phyloP scores from a whole-genome alignment of 2,113 vertebrate genomes.

The Talpa occidentalis region DNA sequence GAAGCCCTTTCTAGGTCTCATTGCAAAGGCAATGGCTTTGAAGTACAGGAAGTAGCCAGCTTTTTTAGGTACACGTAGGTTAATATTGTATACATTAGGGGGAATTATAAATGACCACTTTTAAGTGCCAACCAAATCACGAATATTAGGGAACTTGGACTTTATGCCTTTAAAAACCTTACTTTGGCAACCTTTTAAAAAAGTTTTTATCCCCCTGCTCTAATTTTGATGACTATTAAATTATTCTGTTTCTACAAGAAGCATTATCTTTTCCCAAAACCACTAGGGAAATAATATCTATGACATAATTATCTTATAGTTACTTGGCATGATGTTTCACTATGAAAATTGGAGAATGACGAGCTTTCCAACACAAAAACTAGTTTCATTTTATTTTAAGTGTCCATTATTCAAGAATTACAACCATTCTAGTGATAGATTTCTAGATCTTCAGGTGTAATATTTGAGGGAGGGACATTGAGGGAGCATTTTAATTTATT shows the following conservation, averaged over 20 bases:
- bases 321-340: slow-evolving; percentile 27
- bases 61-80: slow-evolving; percentile 87
- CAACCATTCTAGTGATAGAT: slow-evolving; percentile 9
- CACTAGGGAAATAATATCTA: background rate
- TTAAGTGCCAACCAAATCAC: slow-evolving; percentile 81
- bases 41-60: slow-evolving; percentile 85
- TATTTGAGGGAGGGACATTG: background rate
- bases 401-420: slow-evolving; percentile 25
- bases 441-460: slow-evolving; percentile 9
- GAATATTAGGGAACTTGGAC: slow-evolving; percentile 77
- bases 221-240: slow-evolving; percentile 71
- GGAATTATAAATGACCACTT: slow-evolving; percentile 87
- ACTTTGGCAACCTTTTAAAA: slow-evolving; percentile 38
- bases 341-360: slow-evolving; percentile 9
- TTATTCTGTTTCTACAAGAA: slow-evolving; percentile 63
- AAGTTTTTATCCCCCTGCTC: background rate
- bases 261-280: slow-evolving; percentile 40
- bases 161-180: slow-evolving; percentile 58
- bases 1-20: slow-evolving; percentile 86
- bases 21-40: slow-evolving; percentile 87
- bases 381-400: slow-evolving; percentile 55
- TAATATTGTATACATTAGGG: slow-evolving; percentile 86
- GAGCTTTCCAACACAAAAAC: slow-evolving; percentile 59
- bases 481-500: slow-evolving; percentile 43
- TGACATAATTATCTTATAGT: slow-evolving; percentile 23